These are phyloP conservation scores for Callyntrura guangdongensis DNA, from an alignment of 2,888 invertebrate species.

Conservation along the genomic window DNA sequence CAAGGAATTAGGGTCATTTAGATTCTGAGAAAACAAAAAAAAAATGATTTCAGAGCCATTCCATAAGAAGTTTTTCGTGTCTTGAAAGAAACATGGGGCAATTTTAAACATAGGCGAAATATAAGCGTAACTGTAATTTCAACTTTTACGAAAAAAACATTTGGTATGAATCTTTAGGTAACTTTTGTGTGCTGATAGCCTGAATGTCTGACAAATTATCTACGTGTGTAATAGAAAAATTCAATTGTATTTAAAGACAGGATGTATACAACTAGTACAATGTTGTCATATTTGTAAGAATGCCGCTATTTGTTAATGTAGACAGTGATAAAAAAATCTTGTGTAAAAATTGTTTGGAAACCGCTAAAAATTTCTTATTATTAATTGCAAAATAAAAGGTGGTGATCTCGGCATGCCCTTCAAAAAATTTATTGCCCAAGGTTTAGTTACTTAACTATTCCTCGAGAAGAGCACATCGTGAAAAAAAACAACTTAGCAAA, in stretches of 20 bases:
- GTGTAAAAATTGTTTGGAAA: no score
- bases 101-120: conserved; percentile 20
- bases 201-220: no score
- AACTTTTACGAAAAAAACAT: neutral
- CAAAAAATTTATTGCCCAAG: neutral
- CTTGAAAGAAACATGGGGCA: conserved; percentile 18
- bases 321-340: no score
- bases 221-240: neutral
- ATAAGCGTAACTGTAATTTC: neutral
- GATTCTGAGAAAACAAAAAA: neutral
- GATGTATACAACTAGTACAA: neutral
- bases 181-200: no score
- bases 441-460: neutral
- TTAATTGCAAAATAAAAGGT: neutral
- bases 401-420: neutral
- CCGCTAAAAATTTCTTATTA: neutral
- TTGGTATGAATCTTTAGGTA: no score
- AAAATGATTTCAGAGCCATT: neutral
- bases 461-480: neutral
- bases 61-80: no score
- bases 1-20: neutral
- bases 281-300: neutral
- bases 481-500: neutral
- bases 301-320: no score
- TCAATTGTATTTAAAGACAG: neutral